Conservation (phyloP, 2,113 vertebrate species). For the Prunella himalayana region DNA sequence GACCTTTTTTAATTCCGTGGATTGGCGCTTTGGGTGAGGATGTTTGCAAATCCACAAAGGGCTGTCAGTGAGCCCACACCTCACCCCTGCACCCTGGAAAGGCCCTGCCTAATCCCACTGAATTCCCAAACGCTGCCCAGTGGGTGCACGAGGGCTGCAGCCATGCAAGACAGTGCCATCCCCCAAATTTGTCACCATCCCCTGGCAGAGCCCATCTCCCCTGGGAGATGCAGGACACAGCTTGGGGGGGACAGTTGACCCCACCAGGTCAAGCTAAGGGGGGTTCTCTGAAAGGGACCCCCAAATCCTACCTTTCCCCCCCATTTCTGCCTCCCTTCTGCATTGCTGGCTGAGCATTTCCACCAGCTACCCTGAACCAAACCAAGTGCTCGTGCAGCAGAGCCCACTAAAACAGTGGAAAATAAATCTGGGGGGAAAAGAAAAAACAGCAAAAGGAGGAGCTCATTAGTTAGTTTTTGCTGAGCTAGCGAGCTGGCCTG, state of each 20-base stretch:
- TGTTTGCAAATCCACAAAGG: background rate
- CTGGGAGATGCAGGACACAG: background rate
- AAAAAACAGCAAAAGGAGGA: background rate
- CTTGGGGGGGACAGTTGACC: rapidly evolving
- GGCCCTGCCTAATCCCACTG: background rate
- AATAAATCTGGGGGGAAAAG: background rate
- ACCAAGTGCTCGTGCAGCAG: background rate
- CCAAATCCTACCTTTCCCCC: background rate
- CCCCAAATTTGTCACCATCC: rapidly evolving
- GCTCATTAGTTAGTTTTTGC: background rate
- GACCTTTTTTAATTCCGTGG: background rate
- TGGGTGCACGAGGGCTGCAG: background rate
- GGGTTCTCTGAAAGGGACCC: background rate
- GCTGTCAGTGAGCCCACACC: background rate
- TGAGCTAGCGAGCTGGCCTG: background rate
- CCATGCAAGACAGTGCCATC: background rate
- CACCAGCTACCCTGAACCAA: background rate
- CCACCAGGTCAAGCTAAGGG: background rate
- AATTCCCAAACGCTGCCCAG: rapidly evolving
- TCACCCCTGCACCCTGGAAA: background rate
- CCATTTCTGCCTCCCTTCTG: background rate
- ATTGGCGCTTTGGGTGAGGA: background rate
- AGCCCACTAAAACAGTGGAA: background rate
- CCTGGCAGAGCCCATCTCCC: background rate
- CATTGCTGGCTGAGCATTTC: background rate